phyloP scores from a whole-genome alignment of 2,797 vertebrate genomes.

The Cichlasoma orientale region DNA sequence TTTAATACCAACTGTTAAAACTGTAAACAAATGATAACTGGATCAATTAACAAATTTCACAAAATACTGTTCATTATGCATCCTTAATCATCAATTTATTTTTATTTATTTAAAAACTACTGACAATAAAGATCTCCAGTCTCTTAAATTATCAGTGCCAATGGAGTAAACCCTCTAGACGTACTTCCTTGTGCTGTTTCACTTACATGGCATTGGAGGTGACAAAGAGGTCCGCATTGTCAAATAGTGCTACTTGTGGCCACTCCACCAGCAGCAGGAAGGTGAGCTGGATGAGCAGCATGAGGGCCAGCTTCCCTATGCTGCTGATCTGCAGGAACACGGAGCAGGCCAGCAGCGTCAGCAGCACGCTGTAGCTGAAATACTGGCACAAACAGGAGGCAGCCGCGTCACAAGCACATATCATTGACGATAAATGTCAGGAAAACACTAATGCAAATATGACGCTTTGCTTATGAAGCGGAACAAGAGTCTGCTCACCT shows the following conservation, averaged over 20 bases:
- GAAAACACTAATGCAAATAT: conserved; percentile 44
- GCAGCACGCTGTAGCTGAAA: conserved; percentile 91
- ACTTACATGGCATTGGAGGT: conserved; percentile 92
- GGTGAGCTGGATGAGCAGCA: conserved; percentile 88
- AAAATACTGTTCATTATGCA: no score
- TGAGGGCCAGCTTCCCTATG: conserved; percentile 92
- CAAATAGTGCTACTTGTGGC: conserved; percentile 89
- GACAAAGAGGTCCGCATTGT: conserved; percentile 94
- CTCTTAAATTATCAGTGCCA: not conserved
- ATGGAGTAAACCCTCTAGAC: not conserved
- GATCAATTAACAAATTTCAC: not conserved
- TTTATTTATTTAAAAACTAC: not conserved
- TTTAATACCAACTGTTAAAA: not conserved
- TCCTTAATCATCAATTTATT: no score
- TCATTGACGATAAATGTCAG: conserved; percentile 28
- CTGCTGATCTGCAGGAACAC: conserved; percentile 98
- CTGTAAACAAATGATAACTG: not conserved
- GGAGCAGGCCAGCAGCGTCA: conserved; percentile 94
- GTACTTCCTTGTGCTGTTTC: not conserved
- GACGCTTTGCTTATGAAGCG: conserved; percentile 32
- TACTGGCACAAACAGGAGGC: conserved; percentile 79
- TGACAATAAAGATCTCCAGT: not conserved
- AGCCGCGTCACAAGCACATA: conserved; percentile 15
- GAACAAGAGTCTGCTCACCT: conserved; percentile 73
- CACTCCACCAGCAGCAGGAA: conserved; percentile 93